Evolutionary conservation across 1,140 invertebrate genomes (phyloP).

Genomic region (Orchestia grillus): DNA sequence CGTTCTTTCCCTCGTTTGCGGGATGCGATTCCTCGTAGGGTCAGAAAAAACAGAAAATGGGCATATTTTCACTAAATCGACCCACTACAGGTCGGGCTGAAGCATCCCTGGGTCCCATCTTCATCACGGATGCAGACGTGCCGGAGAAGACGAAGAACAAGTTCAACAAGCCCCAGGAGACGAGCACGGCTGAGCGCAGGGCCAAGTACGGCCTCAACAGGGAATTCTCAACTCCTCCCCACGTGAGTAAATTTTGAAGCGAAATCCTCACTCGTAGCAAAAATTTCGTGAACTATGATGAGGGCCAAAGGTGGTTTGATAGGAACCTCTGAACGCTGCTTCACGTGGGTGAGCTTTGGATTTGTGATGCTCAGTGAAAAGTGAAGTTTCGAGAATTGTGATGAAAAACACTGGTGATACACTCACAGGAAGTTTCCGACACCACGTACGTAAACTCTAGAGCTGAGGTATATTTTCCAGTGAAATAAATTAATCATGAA

Average conservation of each 20-base stretch:
- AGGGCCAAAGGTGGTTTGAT: background rate
- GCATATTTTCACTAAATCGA: background rate
- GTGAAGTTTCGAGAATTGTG: no score
- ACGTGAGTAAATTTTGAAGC: background rate
- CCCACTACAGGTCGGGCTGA: background rate
- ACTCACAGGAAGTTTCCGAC: no score
- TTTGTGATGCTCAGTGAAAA: background rate
- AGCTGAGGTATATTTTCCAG: no score
- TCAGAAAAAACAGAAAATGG: background rate
- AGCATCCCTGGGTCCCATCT: background rate
- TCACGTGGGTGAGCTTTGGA: background rate
- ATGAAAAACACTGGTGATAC: no score
- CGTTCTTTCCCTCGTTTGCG: no score
- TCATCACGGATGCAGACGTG: constrained; percentile 21
- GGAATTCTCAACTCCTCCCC: constrained; percentile 24
- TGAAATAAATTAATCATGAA: no score
- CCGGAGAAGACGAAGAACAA: background rate
- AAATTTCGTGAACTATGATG: background rate
- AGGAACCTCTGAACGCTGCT: background rate
- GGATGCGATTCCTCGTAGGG: no score
- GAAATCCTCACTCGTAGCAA: background rate
- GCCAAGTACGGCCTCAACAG: constrained; percentile 31
- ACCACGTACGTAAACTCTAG: no score
- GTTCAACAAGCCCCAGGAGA: constrained; percentile 9
- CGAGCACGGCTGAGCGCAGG: background rate